phyloP scores from a whole-genome alignment of 1,140 invertebrate species.

The Drusus annulatus region DNA sequence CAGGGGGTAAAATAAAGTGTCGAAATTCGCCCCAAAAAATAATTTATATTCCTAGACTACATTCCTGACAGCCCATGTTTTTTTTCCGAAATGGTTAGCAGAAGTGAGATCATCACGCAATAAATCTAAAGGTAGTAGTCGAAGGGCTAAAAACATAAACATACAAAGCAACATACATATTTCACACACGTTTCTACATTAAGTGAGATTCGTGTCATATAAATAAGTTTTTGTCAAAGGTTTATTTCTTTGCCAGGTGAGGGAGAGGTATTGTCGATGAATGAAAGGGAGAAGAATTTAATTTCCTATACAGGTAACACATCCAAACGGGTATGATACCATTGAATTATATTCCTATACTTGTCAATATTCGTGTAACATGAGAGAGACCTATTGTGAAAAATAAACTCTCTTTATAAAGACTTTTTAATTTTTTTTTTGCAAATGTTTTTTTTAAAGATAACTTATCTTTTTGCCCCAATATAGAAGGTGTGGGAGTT shows the following conservation, averaged over 20 bases:
- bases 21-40: slow-evolving; percentile 11
- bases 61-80: slow-evolving; percentile 10
- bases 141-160: background rate
- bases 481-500: no score
- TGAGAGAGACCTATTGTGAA: no score
- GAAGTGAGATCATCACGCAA: slow-evolving; percentile 17
- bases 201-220: background rate
- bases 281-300: slow-evolving; percentile 13
- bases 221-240: slow-evolving; percentile 1
- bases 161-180: slow-evolving; percentile 14
- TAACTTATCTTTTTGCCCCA: no score
- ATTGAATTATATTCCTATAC: no score
- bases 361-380: no score
- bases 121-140: slow-evolving; percentile 9
- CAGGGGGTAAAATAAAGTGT: background rate
- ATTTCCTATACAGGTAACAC: background rate
- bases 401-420: no score
- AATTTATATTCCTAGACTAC: slow-evolving; percentile 8
- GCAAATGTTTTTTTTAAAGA: no score
- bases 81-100: slow-evolving; percentile 6
- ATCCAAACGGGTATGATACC: no score
- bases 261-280: slow-evolving; percentile 12
- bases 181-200: slow-evolving; percentile 19
- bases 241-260: slow-evolving; percentile 6
- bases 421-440: no score